Percentiles rank a stretch among this genome's conserved stretches.
These are phyloP conservation scores for Labeo calbasu DNA, from an alignment of 2,797 vertebrate species.

Conservation along the genomic window DNA sequence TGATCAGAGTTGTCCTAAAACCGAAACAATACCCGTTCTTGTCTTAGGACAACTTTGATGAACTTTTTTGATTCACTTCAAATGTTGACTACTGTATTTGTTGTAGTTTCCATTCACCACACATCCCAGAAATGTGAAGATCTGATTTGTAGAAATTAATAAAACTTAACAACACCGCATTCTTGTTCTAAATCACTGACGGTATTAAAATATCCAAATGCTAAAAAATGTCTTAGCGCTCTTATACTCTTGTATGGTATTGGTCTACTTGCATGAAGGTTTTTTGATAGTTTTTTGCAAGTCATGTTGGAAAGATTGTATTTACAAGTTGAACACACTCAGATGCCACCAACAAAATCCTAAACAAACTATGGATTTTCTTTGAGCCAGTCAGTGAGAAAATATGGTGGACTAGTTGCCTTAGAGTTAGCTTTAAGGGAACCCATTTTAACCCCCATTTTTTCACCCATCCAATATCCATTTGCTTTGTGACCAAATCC, in stretches of 20 bases:
- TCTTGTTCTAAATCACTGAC: too few relatives aligned
- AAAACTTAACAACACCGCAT: not conserved
- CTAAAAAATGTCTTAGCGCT: not conserved
- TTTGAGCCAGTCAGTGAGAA: not conserved
- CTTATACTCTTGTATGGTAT: not conserved
- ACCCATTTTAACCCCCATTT: not conserved
- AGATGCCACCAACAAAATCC: not conserved
- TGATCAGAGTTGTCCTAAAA: too few relatives aligned
- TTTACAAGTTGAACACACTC: not conserved
- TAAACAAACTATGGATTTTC: not conserved
- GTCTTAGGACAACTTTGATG: too few relatives aligned
- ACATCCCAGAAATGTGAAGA: not conserved
- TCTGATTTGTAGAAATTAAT: not conserved
- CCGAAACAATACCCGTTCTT: too few relatives aligned
- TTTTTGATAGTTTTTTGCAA: too few relatives aligned
- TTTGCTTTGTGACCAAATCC: conserved; percentile 23
- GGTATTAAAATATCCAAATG: not conserved
- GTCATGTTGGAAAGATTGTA: not conserved
- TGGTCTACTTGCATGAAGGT: not conserved
- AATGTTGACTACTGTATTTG: too few relatives aligned
- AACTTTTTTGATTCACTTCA: too few relatives aligned
- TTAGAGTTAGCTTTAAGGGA: not conserved
- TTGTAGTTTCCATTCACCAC: too few relatives aligned
- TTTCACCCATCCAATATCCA: conserved; percentile 19
- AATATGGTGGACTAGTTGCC: not conserved